These are phyloP conservation scores for Acrobasis consociella DNA, from an alignment of 2,888 invertebrate genomes.

Conservation along the genomic window DNA sequence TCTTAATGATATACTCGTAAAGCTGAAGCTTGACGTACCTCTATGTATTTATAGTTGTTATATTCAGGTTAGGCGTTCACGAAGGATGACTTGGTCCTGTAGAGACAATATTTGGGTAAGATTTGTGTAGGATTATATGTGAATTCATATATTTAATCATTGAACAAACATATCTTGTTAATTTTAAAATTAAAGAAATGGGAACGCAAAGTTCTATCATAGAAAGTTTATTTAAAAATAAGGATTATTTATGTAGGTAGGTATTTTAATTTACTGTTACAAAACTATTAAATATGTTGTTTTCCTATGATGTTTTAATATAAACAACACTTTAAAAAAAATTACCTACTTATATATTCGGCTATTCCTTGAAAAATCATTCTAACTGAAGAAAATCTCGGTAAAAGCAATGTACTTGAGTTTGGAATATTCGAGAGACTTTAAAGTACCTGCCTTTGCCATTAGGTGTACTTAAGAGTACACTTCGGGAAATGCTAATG, in stretches of 20 bases:
- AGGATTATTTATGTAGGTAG: too few species aligned
- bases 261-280: too few species aligned
- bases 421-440: neutral
- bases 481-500: neutral
- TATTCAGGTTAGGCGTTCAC: slow-evolving; percentile 77
- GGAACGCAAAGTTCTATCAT: too few species aligned
- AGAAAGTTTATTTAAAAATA: too few species aligned
- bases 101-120: slow-evolving; percentile 49
- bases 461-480: neutral
- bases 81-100: slow-evolving; percentile 82
- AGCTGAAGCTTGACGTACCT: slow-evolving; percentile 69
- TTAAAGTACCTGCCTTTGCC: neutral
- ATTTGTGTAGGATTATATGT: slow-evolving; percentile 3
- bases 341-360: neutral
- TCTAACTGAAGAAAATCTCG: neutral
- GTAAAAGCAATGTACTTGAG: neutral
- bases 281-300: too few species aligned
- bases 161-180: too few species aligned
- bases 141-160: neutral
- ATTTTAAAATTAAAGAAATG: too few species aligned
- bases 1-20: slow-evolving; percentile 44
- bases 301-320: too few species aligned
- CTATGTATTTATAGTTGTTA: slow-evolving; percentile 50
- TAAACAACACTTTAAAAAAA: too few species aligned
- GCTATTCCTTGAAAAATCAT: neutral